Base-by-base conservation (phyloP, 2,113 vertebrate genomes). In the Trachemys scripta region DNA sequence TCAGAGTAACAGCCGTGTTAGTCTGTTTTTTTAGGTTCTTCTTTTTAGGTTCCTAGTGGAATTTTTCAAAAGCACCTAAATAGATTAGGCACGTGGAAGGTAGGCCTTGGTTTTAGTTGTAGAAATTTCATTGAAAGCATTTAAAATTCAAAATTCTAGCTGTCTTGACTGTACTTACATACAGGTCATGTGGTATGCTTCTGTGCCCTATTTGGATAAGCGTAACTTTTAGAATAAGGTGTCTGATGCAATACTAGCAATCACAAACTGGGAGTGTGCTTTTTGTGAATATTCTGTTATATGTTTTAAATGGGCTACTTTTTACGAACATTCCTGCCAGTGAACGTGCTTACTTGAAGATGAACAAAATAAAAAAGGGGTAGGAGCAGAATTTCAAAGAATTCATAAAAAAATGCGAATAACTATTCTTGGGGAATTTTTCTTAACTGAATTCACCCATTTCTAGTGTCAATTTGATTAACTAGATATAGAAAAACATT, bases 251-350 rank as follows among this genome's bases (percentile, higher is more conserved):
- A 29, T 69, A 92, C 88, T 89, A 65, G 53, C 53, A 91, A 54
- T 47, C 80, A 57, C 25, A 38, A 96, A 92, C 88, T 84, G 45
- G 57, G 95, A 93, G 89, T 69, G 19, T 19, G 80, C 11, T 92
- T 91, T 75, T 75, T 20, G 19, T 93, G 65, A 95, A 87, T 93
- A 87, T 79, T 85, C 57, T 79, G 31, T 72, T 1, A 1, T 38
- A 92, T 89, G 84, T 95, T 94, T 94, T 88, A 94, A 94, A 78
- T 0, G 20, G 91, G 85, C 14, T 94, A 88, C 93, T 96, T 97
- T 92, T 92, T 90, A 85, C 20, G 38, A 93, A 88, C 0, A 0
- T 29, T 93, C 95, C 90, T 95, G 80, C 85, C 72, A 72, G 20
- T 56, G 72, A 95, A 90, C 5, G 6, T 65, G 95, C 89, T 93